Conservation (phyloP, 1,140 invertebrate species). For the Argopecten irradians region DNA sequence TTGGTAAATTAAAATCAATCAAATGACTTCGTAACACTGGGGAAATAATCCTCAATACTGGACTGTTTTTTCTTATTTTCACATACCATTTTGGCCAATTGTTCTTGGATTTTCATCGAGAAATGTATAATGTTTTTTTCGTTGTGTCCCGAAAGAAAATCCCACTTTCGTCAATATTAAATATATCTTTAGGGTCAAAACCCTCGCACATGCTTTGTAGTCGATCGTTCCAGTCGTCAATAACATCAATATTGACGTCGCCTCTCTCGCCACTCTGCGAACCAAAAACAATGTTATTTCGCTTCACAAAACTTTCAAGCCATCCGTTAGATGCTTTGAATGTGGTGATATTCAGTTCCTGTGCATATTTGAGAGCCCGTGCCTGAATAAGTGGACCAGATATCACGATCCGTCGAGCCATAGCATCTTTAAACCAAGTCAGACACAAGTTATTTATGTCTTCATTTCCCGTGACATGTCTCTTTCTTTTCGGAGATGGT, state of each 20-base stretch:
- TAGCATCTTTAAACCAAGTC: conserved; percentile 31
- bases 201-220: conserved; percentile 38
- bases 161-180: conserved; percentile 57
- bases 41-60: no score
- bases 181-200: conserved; percentile 52
- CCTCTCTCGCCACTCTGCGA: conserved; percentile 46
- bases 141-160: no score
- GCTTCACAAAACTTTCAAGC: conserved; percentile 43
- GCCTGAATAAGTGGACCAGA: conserved; percentile 40
- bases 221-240: conserved; percentile 42
- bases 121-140: no score
- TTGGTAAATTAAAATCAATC: no score
- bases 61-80: no score
- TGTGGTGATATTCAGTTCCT: conserved; percentile 35
- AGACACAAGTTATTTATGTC: conserved; percentile 38
- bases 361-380: conserved; percentile 44
- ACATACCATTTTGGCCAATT: no score
- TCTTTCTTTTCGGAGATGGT: neutral
- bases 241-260: conserved; percentile 29
- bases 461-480: conserved; percentile 38
- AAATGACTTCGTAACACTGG: no score
- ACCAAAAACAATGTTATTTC: conserved; percentile 49
- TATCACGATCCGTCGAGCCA: conserved; percentile 4
- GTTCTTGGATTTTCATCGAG: no score
- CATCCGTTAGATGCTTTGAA: conserved; percentile 63